phyloP scores from a whole-genome alignment of 30 jellyfish, hydroid and myxozoan genomes.

The Mastigias papua region DNA sequence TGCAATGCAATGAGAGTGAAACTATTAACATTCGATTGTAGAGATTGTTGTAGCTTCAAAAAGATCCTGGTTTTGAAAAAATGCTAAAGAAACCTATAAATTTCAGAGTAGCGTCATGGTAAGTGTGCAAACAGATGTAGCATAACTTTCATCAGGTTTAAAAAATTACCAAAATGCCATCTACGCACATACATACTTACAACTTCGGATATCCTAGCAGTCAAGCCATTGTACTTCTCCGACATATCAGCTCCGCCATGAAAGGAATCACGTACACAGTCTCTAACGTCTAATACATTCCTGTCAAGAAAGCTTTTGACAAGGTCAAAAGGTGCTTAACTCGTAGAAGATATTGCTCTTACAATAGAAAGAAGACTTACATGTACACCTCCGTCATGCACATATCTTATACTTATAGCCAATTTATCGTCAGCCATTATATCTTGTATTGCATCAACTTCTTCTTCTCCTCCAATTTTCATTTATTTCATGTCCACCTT shows the following conservation, averaged over 20 bases:
- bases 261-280: slow-evolving; percentile 53
- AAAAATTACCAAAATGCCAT: not conserved
- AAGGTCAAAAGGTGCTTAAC: slow-evolving; percentile 31
- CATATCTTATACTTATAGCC: slow-evolving; percentile 20
- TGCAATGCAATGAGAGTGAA: not conserved
- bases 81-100: not conserved
- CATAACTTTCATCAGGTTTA: not conserved
- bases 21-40: not conserved
- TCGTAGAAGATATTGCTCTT: slow-evolving; percentile 10
- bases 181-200: slow-evolving; percentile 22
- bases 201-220: slow-evolving; percentile 12
- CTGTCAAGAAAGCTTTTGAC: slow-evolving; percentile 1
- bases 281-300: not conserved
- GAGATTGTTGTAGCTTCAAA: slow-evolving; percentile 1
- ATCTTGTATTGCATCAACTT: slow-evolving; percentile 37
- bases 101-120: not conserved
- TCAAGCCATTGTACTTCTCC: slow-evolving; percentile 8
- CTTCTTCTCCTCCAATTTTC: not conserved
- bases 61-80: not conserved
- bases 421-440: slow-evolving; percentile 50
- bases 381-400: slow-evolving; percentile 38
- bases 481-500: not conserved
- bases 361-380: slow-evolving; percentile 14
- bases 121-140: not conserved
- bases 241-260: slow-evolving; percentile 10